Conservation (phyloP, 2,888 invertebrate genomes). For the Sphaeridia pumilis region DNA sequence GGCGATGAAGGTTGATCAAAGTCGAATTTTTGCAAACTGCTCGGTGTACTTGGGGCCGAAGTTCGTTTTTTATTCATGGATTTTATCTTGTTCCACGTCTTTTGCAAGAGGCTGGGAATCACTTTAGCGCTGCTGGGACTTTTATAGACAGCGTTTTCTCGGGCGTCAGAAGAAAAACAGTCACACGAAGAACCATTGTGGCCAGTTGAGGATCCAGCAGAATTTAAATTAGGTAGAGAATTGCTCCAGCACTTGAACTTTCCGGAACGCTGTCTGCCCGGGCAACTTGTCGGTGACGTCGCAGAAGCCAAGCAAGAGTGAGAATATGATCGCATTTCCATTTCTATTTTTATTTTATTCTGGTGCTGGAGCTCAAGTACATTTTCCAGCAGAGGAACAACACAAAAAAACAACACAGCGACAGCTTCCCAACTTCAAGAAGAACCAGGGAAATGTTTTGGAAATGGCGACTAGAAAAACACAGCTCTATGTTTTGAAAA, state of each 20-base stretch:
- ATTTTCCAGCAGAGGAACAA: no score
- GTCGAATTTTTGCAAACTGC: constrained; percentile 20
- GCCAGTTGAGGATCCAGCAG: not conserved
- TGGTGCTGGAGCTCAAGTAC: no score
- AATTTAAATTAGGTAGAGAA: not conserved
- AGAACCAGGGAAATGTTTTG: no score
- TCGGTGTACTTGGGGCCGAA: constrained; percentile 25
- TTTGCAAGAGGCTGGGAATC: constrained; percentile 21
- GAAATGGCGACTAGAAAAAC: no score
- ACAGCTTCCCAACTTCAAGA: no score
- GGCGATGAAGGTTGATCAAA: no score
- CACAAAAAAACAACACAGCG: no score
- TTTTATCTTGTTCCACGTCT: constrained; percentile 35
- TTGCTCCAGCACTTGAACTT: not conserved
- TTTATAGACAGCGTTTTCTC: not conserved
- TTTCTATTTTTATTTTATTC: not conserved
- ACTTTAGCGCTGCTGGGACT: not conserved
- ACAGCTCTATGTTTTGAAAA: no score
- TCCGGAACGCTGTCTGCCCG: not conserved
- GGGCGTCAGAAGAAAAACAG: no score
- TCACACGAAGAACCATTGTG: not conserved
- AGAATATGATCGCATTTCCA: not conserved
- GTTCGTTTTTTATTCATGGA: constrained; percentile 22
- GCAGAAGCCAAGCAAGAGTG: not conserved
- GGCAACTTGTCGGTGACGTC: not conserved